phyloP scores from a whole-genome alignment of 2,888 invertebrate genomes.

The Drosophila hawaiiensis region DNA sequence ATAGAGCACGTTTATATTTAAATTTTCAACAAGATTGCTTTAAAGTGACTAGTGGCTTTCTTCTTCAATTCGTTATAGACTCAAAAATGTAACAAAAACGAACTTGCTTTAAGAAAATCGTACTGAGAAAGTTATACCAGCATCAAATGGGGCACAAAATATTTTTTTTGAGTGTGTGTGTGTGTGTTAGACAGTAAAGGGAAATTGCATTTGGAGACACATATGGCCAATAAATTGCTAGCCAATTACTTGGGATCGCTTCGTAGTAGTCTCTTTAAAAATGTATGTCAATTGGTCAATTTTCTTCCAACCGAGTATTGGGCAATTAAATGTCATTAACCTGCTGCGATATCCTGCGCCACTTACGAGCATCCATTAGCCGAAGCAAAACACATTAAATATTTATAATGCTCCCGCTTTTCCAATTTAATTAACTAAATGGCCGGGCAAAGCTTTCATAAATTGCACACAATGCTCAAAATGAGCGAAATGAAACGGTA shows the following conservation, averaged over 20 bases:
- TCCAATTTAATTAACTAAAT: slow-evolving; percentile 73
- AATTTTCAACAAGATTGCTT: neutral
- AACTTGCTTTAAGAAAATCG: neutral
- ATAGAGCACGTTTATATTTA: neutral
- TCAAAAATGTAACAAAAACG: neutral
- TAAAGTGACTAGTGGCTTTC: neutral
- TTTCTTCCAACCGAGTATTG: slow-evolving; percentile 54
- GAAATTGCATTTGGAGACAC: slow-evolving; percentile 12
- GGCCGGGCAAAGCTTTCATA: slow-evolving; percentile 57
- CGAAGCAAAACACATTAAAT: slow-evolving; percentile 55
- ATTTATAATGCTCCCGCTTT: slow-evolving; percentile 57
- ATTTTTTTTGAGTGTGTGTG: neutral
- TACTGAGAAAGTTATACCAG: neutral
- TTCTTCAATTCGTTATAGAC: neutral
- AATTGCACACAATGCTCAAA: slow-evolving; percentile 64
- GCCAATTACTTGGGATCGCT: slow-evolving; percentile 38
- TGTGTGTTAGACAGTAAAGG: neutral
- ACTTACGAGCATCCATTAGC: slow-evolving; percentile 50
- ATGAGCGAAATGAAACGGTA: slow-evolving; percentile 61
- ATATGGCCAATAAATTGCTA: slow-evolving; percentile 44
- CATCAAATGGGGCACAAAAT: neutral
- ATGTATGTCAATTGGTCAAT: slow-evolving; percentile 81
- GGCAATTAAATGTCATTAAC: slow-evolving; percentile 78
- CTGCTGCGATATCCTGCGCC: slow-evolving; percentile 48
- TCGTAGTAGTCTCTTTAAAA: slow-evolving; percentile 66